Evolutionary conservation across 2,797 vertebrate species (phyloP).

Genomic region (Remorina albescens): DNA sequence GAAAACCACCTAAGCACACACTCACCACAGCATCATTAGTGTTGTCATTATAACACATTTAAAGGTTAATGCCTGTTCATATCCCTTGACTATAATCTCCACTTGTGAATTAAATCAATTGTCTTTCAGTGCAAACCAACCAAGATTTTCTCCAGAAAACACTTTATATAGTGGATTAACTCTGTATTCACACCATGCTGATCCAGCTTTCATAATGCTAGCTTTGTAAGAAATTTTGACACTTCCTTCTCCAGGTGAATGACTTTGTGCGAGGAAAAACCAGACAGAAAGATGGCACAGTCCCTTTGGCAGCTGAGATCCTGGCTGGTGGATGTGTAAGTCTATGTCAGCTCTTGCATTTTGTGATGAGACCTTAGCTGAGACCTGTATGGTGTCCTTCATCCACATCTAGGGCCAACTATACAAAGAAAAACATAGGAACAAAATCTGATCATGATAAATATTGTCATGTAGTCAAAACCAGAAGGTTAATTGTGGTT

Average conservation of each 20-base stretch:
- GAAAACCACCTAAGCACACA: slow-evolving; percentile 13
- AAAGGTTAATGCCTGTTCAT: background rate
- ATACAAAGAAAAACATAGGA: too few relatives aligned
- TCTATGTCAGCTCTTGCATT: slow-evolving; percentile 48
- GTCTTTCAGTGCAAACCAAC: background rate
- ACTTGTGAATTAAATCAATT: background rate
- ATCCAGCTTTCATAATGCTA: background rate
- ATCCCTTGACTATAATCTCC: background rate
- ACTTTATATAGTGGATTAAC: background rate
- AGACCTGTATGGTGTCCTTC: background rate
- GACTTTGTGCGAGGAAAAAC: slow-evolving; percentile 92
- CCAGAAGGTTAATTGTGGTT: background rate
- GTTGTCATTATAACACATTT: background rate
- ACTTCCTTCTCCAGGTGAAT: slow-evolving; percentile 86
- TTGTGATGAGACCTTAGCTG: background rate
- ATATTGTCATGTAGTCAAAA: background rate
- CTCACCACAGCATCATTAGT: background rate
- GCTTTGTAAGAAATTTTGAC: slow-evolving; percentile 1
- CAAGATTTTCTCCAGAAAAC: background rate
- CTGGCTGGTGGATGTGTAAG: slow-evolving; percentile 91
- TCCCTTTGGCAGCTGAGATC: slow-evolving; percentile 87
- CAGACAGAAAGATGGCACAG: slow-evolving; percentile 83
- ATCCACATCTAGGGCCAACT: background rate
- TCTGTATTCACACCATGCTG: background rate
- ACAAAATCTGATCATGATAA: too few relatives aligned